Conservation (phyloP, 2,113 vertebrate species). For the Butorides virescens region DNA sequence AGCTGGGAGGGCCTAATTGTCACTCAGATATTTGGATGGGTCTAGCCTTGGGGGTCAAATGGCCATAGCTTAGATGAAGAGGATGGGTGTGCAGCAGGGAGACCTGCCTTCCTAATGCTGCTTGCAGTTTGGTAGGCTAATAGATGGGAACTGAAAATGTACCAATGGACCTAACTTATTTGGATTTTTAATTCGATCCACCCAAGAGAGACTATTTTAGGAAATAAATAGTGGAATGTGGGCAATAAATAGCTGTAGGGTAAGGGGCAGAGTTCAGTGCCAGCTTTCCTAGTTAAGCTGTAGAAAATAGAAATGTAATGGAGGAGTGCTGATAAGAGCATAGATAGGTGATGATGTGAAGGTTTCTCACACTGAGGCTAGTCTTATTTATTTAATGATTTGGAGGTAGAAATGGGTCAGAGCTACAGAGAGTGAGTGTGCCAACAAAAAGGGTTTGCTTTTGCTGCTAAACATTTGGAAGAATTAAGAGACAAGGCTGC, state of each 20-base stretch:
- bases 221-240: conserved; percentile 7
- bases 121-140: neutral
- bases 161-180: neutral
- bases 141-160: neutral
- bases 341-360: neutral
- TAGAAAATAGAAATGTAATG: conserved; percentile 9
- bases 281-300: neutral
- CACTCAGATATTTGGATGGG: neutral
- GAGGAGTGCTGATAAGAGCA: neutral
- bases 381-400: conserved; percentile 27
- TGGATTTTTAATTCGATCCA: conserved; percentile 12
- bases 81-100: neutral
- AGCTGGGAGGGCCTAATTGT: neutral
- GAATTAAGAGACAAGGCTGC: neutral
- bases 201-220: neutral
- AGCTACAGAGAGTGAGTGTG: neutral
- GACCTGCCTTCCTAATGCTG: neutral
- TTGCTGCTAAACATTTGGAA: neutral
- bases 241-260: conserved; percentile 19
- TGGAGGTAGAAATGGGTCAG: conserved; percentile 3
- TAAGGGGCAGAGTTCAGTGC: conserved; percentile 6
- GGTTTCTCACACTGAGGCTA: neutral
- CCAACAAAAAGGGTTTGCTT: neutral
- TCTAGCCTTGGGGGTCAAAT: neutral
- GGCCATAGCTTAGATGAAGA: rapidly evolving